A percentile compares a stretch with the other conserved stretches of the same genome.
Evolutionary conservation across 2,113 vertebrate genomes (phyloP).

Genomic region (Cynoglossus semilaevis): DNA sequence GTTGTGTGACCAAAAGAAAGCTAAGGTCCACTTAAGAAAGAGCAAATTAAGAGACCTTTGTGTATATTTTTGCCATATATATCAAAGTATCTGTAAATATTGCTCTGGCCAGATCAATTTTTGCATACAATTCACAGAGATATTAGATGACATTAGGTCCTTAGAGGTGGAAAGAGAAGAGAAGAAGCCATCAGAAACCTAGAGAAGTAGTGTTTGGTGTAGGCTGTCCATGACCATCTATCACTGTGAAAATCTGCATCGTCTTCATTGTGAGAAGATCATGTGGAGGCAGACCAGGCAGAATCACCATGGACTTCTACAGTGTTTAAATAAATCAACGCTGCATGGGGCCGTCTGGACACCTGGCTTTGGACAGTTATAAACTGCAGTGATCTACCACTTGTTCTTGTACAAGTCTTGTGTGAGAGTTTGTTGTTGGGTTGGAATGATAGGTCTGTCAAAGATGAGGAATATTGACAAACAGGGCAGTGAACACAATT

Average conservation of each 20-base stretch:
- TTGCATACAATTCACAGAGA: no score
- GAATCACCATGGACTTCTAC: conserved; percentile 46
- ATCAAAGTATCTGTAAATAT: neutral
- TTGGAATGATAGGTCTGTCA: neutral
- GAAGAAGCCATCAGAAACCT: conserved; percentile 15
- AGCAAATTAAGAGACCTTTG: conserved; percentile 9
- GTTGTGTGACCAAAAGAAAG: conserved; percentile 7
- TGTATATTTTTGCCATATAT: neutral
- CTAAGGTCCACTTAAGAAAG: neutral
- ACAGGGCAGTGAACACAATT: no score
- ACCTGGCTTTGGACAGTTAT: conserved; percentile 3
- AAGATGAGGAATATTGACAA: no score
- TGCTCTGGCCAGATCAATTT: neutral
- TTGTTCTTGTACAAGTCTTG: neutral
- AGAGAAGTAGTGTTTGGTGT: conserved; percentile 8
- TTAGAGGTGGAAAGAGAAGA: neutral
- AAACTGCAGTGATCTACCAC: neutral
- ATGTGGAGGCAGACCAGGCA: conserved; percentile 48
- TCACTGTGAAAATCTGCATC: conserved; percentile 45
- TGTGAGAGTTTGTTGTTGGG: neutral
- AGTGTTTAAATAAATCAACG: conserved; percentile 42
- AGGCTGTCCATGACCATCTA: conserved; percentile 38
- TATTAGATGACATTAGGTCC: conserved; percentile 4
- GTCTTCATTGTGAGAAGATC: conserved; percentile 42
- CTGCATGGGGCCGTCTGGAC: conserved; percentile 15